A percentile compares a stretch with the other conserved stretches of the same genome.
Conservation (phyloP, 2,113 vertebrate species). For the Ariopsis seemanni region DNA sequence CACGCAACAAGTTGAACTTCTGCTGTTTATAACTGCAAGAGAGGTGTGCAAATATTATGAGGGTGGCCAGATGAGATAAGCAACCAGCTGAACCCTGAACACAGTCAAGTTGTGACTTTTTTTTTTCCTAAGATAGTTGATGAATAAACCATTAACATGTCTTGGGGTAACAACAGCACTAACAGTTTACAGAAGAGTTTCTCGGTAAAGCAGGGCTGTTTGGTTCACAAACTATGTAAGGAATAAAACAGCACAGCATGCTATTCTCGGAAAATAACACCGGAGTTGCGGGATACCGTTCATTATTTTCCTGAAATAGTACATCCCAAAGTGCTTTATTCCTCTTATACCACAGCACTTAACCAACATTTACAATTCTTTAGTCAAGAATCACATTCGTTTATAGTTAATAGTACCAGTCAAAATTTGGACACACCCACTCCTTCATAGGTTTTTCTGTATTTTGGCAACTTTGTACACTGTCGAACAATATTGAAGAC, state of each 20-base stretch:
- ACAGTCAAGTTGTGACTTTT: background rate
- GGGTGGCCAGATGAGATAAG: background rate
- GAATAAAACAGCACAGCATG: background rate
- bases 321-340: background rate
- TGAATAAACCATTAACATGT: background rate
- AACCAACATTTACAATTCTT: background rate
- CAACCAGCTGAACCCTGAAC: background rate
- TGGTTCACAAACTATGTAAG: background rate
- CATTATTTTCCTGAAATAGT: background rate
- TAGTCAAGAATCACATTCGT: background rate
- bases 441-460: too few species aligned
- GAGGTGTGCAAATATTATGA: background rate
- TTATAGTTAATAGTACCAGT: too few species aligned
- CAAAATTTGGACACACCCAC: too few species aligned
- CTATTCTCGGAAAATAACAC: background rate
- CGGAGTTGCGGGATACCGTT: background rate
- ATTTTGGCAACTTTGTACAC: too few species aligned
- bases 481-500: too few species aligned
- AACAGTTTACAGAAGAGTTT: background rate
- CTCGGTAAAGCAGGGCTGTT: background rate
- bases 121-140: background rate
- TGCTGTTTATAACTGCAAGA: constrained; percentile 92
- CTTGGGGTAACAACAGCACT: background rate
- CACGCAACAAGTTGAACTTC: constrained; percentile 97
- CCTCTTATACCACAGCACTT: background rate